phyloP scores from a whole-genome alignment of 1,140 invertebrate genomes.

The Neomicropteryx cornuta region DNA sequence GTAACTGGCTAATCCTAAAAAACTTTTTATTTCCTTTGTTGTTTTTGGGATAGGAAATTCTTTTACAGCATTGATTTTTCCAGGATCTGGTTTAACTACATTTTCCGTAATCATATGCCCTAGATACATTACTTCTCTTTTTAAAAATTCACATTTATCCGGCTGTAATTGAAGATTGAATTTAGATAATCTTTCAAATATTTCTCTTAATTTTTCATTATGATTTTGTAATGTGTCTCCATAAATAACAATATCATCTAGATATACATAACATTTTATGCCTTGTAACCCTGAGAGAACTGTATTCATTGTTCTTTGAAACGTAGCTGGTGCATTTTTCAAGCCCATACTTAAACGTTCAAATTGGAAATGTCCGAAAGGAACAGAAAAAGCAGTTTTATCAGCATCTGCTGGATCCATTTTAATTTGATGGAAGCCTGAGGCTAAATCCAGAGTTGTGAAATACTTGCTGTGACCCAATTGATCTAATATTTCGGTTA shows the following conservation, averaged over 20 bases:
- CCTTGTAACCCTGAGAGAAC: slow-evolving; percentile 21
- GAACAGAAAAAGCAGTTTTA: slow-evolving; percentile 21
- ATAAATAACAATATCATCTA: slow-evolving; percentile 35
- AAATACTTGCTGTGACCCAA: slow-evolving; percentile 36
- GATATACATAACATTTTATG: slow-evolving; percentile 24
- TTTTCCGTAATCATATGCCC: slow-evolving; percentile 21
- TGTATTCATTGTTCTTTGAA: slow-evolving; percentile 28
- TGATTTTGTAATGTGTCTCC: slow-evolving; percentile 23
- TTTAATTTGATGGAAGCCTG: slow-evolving; percentile 29
- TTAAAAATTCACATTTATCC: slow-evolving; percentile 25
- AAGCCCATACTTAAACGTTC: slow-evolving; percentile 18
- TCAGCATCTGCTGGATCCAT: slow-evolving; percentile 14
- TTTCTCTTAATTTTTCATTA: slow-evolving; percentile 18
- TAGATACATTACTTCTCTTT: slow-evolving; percentile 19
- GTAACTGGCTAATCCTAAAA: slow-evolving; percentile 24
- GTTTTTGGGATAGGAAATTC: slow-evolving; percentile 19
- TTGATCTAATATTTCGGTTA: slow-evolving; percentile 34
- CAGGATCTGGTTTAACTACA: slow-evolving; percentile 21
- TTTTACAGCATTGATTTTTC: slow-evolving; percentile 19
- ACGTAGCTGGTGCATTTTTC: slow-evolving; percentile 21
- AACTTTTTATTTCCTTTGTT: slow-evolving; percentile 19
- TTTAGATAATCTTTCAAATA: slow-evolving; percentile 21
- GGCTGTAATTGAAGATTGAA: slow-evolving; percentile 27
- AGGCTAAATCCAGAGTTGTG: slow-evolving; percentile 33
- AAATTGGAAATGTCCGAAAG: slow-evolving; percentile 19